Evolutionary conservation across 2,888 invertebrate genomes (phyloP).

Genomic region (Plusia festucae): DNA sequence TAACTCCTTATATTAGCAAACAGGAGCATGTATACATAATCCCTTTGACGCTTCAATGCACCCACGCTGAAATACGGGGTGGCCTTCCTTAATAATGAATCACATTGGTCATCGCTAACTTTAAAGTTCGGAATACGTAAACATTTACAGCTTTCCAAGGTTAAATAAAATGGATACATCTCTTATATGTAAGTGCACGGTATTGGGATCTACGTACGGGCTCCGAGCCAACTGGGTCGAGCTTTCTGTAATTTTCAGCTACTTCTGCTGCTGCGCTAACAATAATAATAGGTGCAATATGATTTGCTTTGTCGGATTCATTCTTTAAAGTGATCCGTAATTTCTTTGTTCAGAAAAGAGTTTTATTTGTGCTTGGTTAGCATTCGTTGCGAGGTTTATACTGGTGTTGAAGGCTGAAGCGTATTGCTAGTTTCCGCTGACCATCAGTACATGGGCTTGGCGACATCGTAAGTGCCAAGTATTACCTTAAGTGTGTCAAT

Average conservation of each 20-base stretch:
- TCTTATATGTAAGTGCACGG: conserved; percentile 64
- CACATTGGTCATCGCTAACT: conserved; percentile 20
- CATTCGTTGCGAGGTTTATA: conserved; percentile 22
- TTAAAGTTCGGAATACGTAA: conserved; percentile 32
- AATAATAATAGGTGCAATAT: conserved; percentile 65
- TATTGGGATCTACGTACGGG: conserved; percentile 73
- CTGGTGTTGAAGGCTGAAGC: conserved; percentile 38
- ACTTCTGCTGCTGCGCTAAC: conserved; percentile 71
- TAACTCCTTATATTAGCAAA: conserved; percentile 4
- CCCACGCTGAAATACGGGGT: background rate
- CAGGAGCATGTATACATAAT: conserved; percentile 2
- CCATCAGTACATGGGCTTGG: conserved; percentile 69
- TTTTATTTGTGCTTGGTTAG: conserved; percentile 21
- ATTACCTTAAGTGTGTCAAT: conserved; percentile 89
- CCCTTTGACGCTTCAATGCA: conserved; percentile 5
- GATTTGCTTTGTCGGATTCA: conserved; percentile 45
- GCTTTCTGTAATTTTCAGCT: conserved; percentile 83
- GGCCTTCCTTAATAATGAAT: background rate
- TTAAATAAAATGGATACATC: conserved; percentile 70
- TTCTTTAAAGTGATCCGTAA: conserved; percentile 26
- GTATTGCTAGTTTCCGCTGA: conserved; percentile 55
- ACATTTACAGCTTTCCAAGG: conserved; percentile 66
- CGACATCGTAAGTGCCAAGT: conserved; percentile 83
- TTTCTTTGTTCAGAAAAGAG: conserved; percentile 37
- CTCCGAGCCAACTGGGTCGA: conserved; percentile 87